Evolutionary conservation across 2,888 invertebrate genomes (phyloP).

Genomic region (Hedya salicella): DNA sequence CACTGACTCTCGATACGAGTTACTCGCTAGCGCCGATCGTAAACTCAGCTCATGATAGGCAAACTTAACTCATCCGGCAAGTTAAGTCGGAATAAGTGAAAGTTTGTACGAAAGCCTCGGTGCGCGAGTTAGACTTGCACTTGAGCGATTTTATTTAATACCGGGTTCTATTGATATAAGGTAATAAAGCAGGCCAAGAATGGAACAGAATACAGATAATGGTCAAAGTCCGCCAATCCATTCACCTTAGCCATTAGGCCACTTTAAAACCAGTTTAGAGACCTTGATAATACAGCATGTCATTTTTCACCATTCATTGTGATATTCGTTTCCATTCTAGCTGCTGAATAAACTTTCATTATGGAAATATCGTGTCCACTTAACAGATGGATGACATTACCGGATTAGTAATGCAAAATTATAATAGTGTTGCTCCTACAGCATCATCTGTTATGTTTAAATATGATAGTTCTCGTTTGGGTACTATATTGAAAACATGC

Average conservation of each 20-base stretch:
- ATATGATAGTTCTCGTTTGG: slow-evolving; percentile 2
- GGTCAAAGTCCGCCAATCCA: background rate
- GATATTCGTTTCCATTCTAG: background rate
- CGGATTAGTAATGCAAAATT: slow-evolving; percentile 2
- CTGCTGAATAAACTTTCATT: slow-evolving; percentile 10
- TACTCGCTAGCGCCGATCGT: no score
- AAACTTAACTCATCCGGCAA: no score
- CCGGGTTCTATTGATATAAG: background rate
- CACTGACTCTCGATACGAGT: no score
- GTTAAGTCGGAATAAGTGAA: no score
- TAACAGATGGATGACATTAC: slow-evolving; percentile 3
- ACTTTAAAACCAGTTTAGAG: background rate
- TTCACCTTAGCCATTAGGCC: background rate
- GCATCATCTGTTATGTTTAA: background rate
- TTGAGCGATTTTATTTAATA: no score
- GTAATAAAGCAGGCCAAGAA: background rate
- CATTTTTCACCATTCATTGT: background rate
- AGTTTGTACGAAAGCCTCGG: no score
- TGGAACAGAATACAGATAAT: background rate
- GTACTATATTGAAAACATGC: slow-evolving; percentile 13
- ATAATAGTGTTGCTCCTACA: background rate
- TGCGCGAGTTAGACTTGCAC: no score
- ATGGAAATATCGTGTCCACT: slow-evolving; percentile 14
- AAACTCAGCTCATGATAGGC: no score
- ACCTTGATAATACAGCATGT: background rate